Conservation (phyloP, 2,888 invertebrate species). For the Taphrorychus bicolor region DNA sequence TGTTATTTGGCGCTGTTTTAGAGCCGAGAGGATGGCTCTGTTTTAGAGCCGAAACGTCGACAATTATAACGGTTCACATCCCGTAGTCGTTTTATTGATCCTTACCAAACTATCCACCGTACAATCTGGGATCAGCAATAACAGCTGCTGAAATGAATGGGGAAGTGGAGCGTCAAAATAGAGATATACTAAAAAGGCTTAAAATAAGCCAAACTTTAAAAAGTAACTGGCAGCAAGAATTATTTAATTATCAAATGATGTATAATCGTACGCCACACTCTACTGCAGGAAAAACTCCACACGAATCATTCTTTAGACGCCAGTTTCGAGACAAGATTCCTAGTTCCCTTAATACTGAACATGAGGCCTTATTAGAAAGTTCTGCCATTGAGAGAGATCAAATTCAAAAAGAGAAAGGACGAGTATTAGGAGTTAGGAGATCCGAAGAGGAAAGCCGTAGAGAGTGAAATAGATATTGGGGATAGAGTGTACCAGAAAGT, state of each 20-base stretch:
- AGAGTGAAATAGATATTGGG: not conserved
- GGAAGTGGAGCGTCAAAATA: no score
- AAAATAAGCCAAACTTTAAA: not conserved
- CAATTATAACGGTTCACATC: no score
- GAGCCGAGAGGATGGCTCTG: no score
- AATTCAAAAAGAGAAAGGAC: not conserved
- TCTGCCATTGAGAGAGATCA: not conserved
- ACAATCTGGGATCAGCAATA: no score
- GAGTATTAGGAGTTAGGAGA: slow-evolving; percentile 6
- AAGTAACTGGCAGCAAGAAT: not conserved
- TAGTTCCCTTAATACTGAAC: not conserved
- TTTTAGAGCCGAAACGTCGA: no score
- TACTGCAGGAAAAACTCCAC: not conserved
- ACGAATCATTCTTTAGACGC: not conserved
- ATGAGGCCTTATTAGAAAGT: not conserved
- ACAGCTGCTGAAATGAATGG: no score
- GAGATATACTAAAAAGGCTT: slow-evolving; percentile 1
- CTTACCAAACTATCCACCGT: no score
- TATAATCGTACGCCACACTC: slow-evolving; percentile 9
- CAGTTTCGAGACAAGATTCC: slow-evolving; percentile 2
- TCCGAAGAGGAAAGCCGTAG: not conserved
- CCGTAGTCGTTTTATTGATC: no score
- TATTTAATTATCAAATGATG: slow-evolving; percentile 1
- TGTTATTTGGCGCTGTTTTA: no score
- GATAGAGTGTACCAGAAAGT: slow-evolving; percentile 6